A percentile compares a stretch with the other conserved stretches of the same genome.
Evolutionary conservation across 2,888 invertebrate genomes (phyloP).

Genomic region (Anorthoa munda): DNA sequence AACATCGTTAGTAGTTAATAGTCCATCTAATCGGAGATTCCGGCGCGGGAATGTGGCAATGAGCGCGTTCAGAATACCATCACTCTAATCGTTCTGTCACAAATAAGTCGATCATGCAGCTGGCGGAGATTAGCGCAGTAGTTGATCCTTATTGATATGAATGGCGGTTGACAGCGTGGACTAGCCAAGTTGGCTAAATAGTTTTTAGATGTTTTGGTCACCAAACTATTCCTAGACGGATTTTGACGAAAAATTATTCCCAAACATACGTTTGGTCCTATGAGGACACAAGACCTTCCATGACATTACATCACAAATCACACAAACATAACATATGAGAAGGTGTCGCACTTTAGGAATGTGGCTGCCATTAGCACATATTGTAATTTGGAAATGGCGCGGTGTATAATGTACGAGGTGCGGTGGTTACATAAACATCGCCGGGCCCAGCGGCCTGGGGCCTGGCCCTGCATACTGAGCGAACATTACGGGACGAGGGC

Average conservation of each 20-base stretch:
- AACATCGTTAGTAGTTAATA: conserved; percentile 58
- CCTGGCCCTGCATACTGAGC: conserved; percentile 45
- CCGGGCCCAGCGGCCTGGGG: background rate
- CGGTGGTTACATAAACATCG: conserved; percentile 29
- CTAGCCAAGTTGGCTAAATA: background rate
- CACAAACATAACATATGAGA: background rate
- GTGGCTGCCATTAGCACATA: conserved; percentile 28
- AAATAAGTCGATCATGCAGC: conserved; percentile 25
- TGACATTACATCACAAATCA: background rate
- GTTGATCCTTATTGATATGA: background rate
- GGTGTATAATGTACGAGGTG: conserved; percentile 30
- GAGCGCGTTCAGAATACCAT: conserved; percentile 34
- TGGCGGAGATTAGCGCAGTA: conserved; percentile 6
- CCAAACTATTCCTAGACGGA: too few species aligned
- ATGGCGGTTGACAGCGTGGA: background rate
- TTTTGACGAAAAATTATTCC: background rate
- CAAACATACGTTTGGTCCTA: background rate
- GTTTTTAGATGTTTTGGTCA: background rate
- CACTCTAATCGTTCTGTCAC: conserved; percentile 26
- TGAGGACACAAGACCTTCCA: background rate
- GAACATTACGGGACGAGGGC: conserved; percentile 18
- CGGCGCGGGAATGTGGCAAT: conserved; percentile 40
- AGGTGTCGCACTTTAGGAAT: conserved; percentile 24
- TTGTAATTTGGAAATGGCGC: conserved; percentile 51
- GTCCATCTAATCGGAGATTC: conserved; percentile 42